phyloP scores from a whole-genome alignment of 2,797 vertebrate genomes.

The Harpagifer antarcticus region DNA sequence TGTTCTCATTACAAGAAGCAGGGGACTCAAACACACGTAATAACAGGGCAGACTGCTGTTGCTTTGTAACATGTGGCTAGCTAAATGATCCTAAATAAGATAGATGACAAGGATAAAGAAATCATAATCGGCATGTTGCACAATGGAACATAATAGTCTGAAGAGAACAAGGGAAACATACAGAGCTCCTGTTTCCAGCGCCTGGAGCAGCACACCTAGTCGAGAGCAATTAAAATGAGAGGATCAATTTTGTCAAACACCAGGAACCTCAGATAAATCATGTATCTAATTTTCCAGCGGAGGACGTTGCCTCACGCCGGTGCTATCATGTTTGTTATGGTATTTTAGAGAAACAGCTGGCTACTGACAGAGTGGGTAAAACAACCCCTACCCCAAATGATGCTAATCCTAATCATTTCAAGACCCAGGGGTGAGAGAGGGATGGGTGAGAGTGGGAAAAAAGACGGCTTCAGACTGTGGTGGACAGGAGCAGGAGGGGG shows the following conservation, averaged over 20 bases:
- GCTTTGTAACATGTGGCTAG: conserved; percentile 82
- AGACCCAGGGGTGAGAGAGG: conserved; percentile 58
- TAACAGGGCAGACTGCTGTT: conserved; percentile 77
- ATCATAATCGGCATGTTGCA: conserved; percentile 84
- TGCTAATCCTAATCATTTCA: conserved; percentile 78
- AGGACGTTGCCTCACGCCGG: conserved; percentile 73
- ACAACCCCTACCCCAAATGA: conserved; percentile 65
- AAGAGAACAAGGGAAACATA: conserved; percentile 76
- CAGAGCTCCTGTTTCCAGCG: conserved; percentile 75
- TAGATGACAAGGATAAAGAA: conserved; percentile 82
- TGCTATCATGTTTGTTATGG: conserved; percentile 82
- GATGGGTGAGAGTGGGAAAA: conserved; percentile 50
- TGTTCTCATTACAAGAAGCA: conserved; percentile 73
- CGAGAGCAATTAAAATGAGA: conserved; percentile 88
- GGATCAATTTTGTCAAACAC: conserved; percentile 89
- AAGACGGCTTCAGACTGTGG: conserved; percentile 55
- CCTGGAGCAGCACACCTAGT: conserved; percentile 84
- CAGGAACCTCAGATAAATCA: conserved; percentile 87
- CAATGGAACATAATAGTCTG: conserved; percentile 79
- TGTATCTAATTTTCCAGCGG: conserved; percentile 84
- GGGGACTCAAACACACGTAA: conserved; percentile 76
- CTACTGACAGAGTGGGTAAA: conserved; percentile 68
- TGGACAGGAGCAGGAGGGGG: conserved; percentile 42
- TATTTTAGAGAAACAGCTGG: conserved; percentile 83
- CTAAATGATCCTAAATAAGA: conserved; percentile 83